Conservation (phyloP, 1,140 invertebrate species). For the Protaetia brevitarsis region DNA sequence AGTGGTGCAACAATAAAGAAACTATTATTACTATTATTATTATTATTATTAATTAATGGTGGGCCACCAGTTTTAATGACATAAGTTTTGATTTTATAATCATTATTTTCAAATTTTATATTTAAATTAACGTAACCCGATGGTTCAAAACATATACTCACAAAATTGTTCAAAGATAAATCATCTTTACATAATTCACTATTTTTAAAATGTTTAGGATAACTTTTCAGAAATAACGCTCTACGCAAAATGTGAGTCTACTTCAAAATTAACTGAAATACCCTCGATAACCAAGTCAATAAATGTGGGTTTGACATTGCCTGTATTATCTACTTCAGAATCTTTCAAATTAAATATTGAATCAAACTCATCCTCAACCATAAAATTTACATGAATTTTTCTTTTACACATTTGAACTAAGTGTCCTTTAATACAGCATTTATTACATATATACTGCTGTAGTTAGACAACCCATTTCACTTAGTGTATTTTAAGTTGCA, state of each 20-base stretch:
- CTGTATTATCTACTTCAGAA: not conserved
- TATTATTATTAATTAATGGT: constrained; percentile 34
- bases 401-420: constrained; percentile 16
- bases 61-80: constrained; percentile 35
- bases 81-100: not conserved
- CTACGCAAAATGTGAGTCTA: constrained; percentile 26
- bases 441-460: constrained; percentile 22
- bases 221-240: constrained; percentile 29
- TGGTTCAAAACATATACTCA: constrained; percentile 24
- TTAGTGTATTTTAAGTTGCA: no score
- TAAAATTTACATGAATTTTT: not conserved
- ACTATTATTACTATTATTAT: no score
- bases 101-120: not conserved
- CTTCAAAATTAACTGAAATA: constrained; percentile 27
- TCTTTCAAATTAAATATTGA: not conserved
- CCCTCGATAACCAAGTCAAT: constrained; percentile 25
- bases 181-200: constrained; percentile 24
- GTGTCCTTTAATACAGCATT: constrained; percentile 22
- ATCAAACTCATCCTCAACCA: not conserved
- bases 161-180: constrained; percentile 25
- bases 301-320: constrained; percentile 28
- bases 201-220: constrained; percentile 28
- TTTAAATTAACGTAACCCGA: constrained; percentile 24
- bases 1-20: no score
- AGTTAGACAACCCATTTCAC: no score